Evolutionary conservation across 2,113 vertebrate species (phyloP).

Genomic region (Bujurquina vittata): DNA sequence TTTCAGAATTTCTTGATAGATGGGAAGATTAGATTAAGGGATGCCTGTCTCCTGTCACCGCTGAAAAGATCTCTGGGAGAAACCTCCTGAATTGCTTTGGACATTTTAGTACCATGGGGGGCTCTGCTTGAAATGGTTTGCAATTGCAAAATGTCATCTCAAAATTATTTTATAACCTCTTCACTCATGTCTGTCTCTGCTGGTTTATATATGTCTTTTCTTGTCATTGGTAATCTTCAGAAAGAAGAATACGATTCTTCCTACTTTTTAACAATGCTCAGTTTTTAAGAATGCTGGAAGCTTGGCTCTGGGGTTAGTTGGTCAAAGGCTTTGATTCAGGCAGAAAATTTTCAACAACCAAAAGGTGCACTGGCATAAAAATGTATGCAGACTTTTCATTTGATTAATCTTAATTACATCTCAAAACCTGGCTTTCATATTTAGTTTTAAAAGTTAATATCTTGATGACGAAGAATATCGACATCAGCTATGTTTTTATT

Average conservation of each 20-base stretch:
- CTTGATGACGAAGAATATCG: not conserved
- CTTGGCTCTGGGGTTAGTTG: not conserved
- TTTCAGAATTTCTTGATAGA: not conserved
- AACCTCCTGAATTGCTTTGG: slow-evolving; percentile 34
- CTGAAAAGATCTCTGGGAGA: not conserved
- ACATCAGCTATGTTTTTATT: not conserved
- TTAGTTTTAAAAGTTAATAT: not conserved
- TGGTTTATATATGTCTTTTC: not conserved
- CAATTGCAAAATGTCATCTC: slow-evolving; percentile 21
- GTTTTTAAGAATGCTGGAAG: too few relatives aligned
- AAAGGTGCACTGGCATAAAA: not conserved
- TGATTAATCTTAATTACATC: not conserved
- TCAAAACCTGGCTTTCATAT: not conserved
- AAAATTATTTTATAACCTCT: not conserved
- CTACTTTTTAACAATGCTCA: not conserved
- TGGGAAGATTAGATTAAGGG: slow-evolving; percentile 31
- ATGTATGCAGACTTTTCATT: not conserved
- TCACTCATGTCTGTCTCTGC: not conserved
- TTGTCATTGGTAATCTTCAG: not conserved
- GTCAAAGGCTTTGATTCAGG: not conserved
- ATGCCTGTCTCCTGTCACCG: slow-evolving; percentile 21
- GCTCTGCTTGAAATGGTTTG: slow-evolving; percentile 9
- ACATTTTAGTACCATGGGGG: not conserved
- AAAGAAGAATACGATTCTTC: not conserved
- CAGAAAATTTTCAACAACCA: too few relatives aligned